Evolutionary conservation across 2,113 vertebrate genomes (phyloP).

Genomic region (Willisornis vidua): DNA sequence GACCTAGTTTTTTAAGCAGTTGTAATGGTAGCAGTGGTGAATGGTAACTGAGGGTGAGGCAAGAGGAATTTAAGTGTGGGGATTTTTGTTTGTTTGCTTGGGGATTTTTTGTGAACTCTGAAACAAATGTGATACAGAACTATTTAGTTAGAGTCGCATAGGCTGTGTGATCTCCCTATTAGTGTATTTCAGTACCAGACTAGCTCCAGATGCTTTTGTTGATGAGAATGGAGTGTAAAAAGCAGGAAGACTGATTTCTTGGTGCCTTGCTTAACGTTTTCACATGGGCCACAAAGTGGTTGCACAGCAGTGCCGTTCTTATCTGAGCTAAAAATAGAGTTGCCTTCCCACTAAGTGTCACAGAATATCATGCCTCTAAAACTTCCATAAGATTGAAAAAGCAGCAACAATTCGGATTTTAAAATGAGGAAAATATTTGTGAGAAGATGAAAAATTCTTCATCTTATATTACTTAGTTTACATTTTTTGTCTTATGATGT

Average conservation of each 20-base stretch:
- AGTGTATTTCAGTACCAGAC: constrained; percentile 7
- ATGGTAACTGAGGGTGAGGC: not conserved
- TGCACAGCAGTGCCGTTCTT: constrained; percentile 13
- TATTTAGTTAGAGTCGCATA: not conserved
- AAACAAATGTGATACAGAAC: not conserved
- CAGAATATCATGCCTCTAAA: not conserved
- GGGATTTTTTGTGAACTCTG: not conserved
- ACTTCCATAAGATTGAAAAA: not conserved
- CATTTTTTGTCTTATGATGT: not conserved
- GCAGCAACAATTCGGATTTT: not conserved
- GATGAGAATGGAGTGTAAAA: constrained; percentile 10
- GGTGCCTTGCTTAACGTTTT: constrained; percentile 12
- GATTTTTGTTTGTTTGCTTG: too few relatives aligned
- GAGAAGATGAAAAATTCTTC: not conserved
- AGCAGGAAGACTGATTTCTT: not conserved
- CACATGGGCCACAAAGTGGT: not conserved
- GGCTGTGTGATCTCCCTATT: not conserved
- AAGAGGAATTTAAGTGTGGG: not conserved
- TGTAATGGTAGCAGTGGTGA: not conserved
- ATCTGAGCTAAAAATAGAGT: not conserved
- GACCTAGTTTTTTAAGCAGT: not conserved
- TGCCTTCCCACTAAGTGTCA: not conserved
- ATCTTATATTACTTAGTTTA: not conserved
- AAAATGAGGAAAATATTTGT: not conserved
- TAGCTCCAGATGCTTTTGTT: constrained; percentile 52